Base-by-base conservation (phyloP, 2,797 vertebrate species). In the Gymnoscopelus microlampas region DNA sequence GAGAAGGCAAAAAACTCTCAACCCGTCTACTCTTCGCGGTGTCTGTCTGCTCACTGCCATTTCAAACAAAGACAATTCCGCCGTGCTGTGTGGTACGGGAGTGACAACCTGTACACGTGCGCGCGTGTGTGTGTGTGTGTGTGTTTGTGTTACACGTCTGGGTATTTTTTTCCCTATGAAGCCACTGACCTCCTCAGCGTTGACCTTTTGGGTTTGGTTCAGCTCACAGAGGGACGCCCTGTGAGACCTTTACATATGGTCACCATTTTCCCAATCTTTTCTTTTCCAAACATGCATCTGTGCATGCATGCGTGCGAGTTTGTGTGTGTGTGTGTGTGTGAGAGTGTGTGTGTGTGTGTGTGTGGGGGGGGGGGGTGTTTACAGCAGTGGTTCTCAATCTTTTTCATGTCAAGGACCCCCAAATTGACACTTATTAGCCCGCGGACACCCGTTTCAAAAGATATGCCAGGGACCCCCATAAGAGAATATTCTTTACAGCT, bases 61-160 rank as follows among this genome's bases (percentile, higher is more conserved):
- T 70, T 71, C 32, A 66, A 51, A 78, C 65, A 80, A 74, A 78
- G 71, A 73, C 29, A 73, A 68, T 61, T 65, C 10, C 62, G 62
- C 62, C 65, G 7, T 47, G 39, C 35, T 70, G 56, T 51, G 35
- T 56, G 71, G 64, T 53, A 24, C 47, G 26, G 15, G 59, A 39
- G 63, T 6, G 29, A 23, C n/a, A 39, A 57, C 39, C 48, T 71
- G 53, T 35, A 35, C 6, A 4, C 35, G 59, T 35, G 50, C 29
- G 23, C 13, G 32, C 8, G 23, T 8, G 57, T 15, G 49, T 29
- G 44, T 63, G 50, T 13, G 35, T 60, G 58, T 44, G 58, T 60
- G 58, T 60, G 62, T 74, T 58, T 61, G 55, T 50, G 44, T 44
- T 15, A 60, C 9, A 54, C 51, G 63, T 39, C 26, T 35, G 54